phyloP scores from a whole-genome alignment of 1,140 invertebrate species.

The Eumeta japonica region DNA sequence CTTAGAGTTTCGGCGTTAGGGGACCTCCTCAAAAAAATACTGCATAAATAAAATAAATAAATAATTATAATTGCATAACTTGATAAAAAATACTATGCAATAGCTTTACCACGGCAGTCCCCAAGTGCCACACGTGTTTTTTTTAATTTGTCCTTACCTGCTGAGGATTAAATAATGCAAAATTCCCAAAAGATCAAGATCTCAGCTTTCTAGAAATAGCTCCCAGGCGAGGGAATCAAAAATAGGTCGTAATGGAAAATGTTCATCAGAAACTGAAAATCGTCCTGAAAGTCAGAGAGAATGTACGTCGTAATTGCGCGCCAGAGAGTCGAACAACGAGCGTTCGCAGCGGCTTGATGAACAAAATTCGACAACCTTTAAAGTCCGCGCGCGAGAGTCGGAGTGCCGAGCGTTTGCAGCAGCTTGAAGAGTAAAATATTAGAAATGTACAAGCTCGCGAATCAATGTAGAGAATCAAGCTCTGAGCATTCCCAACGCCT shows the following conservation, averaged over 20 bases:
- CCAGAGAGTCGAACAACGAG: slow-evolving; percentile 12
- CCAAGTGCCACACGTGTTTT: too few relatives aligned
- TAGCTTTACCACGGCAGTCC: too few relatives aligned
- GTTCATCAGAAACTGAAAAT: slow-evolving; percentile 11
- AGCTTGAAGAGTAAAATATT: slow-evolving; percentile 13
- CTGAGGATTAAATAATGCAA: too few relatives aligned
- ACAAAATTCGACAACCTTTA: slow-evolving; percentile 7
- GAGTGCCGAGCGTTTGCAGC: slow-evolving; percentile 9
- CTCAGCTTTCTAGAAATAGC: slow-evolving; percentile 14
- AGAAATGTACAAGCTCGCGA: slow-evolving; percentile 10
- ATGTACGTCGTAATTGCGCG: slow-evolving; percentile 7
- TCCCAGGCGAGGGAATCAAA: slow-evolving; percentile 11
- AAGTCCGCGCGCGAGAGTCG: slow-evolving; percentile 4
- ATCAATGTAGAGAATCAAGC: slow-evolving; percentile 11
- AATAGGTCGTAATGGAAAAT: slow-evolving; percentile 14
- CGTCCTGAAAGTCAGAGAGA: slow-evolving; percentile 8
- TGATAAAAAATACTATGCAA: too few relatives aligned
- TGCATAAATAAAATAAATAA: too few relatives aligned
- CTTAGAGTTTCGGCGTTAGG: too few relatives aligned
- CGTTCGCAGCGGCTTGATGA: slow-evolving; percentile 12
- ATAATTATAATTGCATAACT: too few relatives aligned
- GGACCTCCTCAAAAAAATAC: too few relatives aligned
- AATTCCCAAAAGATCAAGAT: slow-evolving; percentile 15
- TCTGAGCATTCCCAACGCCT: slow-evolving; percentile 17
- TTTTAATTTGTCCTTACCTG: too few relatives aligned